These are phyloP conservation scores for Hypomesus transpacificus DNA, from an alignment of 2,113 vertebrate species.

Conservation along the genomic window DNA sequence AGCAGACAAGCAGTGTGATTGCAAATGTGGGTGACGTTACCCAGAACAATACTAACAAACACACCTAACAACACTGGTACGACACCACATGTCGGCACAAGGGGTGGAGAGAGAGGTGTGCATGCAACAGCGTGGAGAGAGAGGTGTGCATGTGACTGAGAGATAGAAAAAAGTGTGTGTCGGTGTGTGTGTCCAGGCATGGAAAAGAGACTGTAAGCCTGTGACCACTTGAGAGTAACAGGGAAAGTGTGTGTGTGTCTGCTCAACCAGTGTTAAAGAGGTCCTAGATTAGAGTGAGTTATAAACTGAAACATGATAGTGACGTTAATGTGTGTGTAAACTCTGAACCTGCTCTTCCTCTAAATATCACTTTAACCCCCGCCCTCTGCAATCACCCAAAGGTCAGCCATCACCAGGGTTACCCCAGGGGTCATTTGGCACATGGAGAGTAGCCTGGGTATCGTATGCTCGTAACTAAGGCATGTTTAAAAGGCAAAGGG, in stretches of 20 bases:
- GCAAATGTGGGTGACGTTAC: no score
- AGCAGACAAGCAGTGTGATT: no score
- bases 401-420: slow-evolving; percentile 40
- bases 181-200: background rate
- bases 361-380: slow-evolving; percentile 8
- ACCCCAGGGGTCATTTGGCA: slow-evolving; percentile 37
- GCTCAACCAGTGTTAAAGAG: slow-evolving; percentile 3
- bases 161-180: background rate
- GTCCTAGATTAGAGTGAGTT: background rate
- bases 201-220: background rate
- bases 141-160: no score
- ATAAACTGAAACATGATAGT: slow-evolving; percentile 30
- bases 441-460: slow-evolving; percentile 6
- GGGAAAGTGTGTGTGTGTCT: background rate
- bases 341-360: slow-evolving; percentile 8
- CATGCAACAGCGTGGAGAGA: no score
- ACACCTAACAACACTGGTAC: no score
- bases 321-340: slow-evolving; percentile 29
- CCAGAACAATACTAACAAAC: no score
- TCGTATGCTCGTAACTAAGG: slow-evolving; percentile 22
- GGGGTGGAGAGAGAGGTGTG: no score
- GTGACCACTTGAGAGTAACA: background rate
- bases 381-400: slow-evolving; percentile 25
- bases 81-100: no score
- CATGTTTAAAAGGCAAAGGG: slow-evolving; percentile 4